Base-by-base conservation (phyloP, 2,888 invertebrate species). In the Tineola bisselliella region DNA sequence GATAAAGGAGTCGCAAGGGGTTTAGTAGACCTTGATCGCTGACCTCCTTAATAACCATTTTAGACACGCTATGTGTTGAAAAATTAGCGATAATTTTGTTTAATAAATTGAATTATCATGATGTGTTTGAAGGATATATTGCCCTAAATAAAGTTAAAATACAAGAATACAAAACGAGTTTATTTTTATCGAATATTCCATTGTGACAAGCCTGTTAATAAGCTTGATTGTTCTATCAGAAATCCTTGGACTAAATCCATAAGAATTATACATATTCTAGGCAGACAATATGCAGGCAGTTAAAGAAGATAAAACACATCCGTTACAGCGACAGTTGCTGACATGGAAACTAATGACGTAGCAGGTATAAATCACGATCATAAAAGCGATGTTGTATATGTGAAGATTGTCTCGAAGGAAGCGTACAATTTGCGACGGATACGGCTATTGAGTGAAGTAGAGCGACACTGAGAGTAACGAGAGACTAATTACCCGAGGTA, bases 311-410 rank as follows among this genome's bases (percentile, higher is more conserved):
- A 54, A 54, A 54, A 54, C 54, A 60, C 48, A 60, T 60, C 60
- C 60, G 60, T 48, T n/a, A 30, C 12, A 12, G 33, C 31, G 43
- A 10, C 79, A 77, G 72, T 70, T 72, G 79, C 70, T 80, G 82
- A 81, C 81, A 82, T 70, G 72, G 72, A 74, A 77, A 80, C 77
- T 82, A 84, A 86, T 82, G 84, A 76, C 77, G 71, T 73, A 73
- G 72, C 84, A 84, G 84, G 84, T 84, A 86, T 86, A 84, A 84
- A 84, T 86, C 84, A 84, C 84, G 75, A 71, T 74, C 67, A 77
- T 81, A 83, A 82, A 79, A 75, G 79, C 75, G 69, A 74, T 69
- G 68, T 30, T 61, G 63, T 63, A 63, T 62, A 38, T 33, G 71
- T 69, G 72, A 79, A 80, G 81, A 81, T 73, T 74, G 69, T 66